A percentile compares a stretch with the other conserved stretches of the same genome.
Evolutionary conservation across 2,113 vertebrate species (phyloP).

Genomic region (Ictidomys tridecemlineatus): DNA sequence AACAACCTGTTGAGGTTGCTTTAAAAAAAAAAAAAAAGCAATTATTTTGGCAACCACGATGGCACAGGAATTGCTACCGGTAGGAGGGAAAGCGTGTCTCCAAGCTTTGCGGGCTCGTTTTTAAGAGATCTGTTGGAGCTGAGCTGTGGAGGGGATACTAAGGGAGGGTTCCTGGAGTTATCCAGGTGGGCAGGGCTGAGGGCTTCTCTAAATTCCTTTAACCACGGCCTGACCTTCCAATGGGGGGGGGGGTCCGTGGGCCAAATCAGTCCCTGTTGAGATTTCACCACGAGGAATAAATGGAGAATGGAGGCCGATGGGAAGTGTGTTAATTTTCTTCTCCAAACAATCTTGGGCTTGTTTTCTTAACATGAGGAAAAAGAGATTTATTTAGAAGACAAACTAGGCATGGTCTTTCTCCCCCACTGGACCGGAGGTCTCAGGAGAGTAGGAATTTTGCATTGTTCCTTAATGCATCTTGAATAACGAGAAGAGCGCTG

Average conservation of each 20-base stretch:
- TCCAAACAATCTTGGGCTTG: background rate
- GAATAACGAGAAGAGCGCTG: background rate
- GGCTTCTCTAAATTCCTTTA: background rate
- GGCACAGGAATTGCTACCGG: slow-evolving; percentile 84
- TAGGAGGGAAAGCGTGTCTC: slow-evolving; percentile 80
- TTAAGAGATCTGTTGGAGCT: slow-evolving; percentile 75
- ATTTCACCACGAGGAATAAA: background rate
- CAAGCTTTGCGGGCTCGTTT: slow-evolving; percentile 78
- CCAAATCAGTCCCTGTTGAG: background rate
- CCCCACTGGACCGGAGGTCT: background rate
- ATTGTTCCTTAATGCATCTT: background rate
- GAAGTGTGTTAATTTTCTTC: background rate
- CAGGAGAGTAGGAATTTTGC: background rate
- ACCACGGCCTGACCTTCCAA: background rate
- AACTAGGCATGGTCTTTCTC: background rate
- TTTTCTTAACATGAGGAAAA: background rate
- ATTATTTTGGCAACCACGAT: slow-evolving; percentile 82
- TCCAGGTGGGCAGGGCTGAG: background rate
- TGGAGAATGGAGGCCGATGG: background rate
- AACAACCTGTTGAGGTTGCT: slow-evolving; percentile 84
- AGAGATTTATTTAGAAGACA: background rate
- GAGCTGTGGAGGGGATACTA: slow-evolving; percentile 39
- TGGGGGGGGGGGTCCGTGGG: no score
- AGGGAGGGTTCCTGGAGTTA: slow-evolving; percentile 19
- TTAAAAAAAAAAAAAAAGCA: slow-evolving; percentile 78